Percentiles rank a stretch among this genome's conserved stretches.
Conservation (phyloP, 2,113 vertebrate genomes). For the Psammodynastes pulverulentus region DNA sequence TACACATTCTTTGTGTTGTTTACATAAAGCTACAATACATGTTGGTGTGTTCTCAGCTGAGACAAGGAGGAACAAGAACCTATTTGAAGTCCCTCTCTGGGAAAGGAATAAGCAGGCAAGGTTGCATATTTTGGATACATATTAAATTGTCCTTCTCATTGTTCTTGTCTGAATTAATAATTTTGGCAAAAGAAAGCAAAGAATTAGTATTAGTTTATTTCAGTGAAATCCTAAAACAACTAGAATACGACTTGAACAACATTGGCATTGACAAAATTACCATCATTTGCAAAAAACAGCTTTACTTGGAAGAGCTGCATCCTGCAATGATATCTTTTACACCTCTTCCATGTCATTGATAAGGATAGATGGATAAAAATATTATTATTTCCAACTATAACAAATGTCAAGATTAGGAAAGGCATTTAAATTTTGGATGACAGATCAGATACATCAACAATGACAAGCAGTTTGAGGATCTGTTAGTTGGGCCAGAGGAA, state of each 20-base stretch:
- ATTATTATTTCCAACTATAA: not conserved
- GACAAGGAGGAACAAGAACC: not conserved
- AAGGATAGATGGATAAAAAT: not conserved
- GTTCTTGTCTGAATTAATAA: not conserved
- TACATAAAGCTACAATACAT: not conserved
- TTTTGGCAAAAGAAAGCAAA: not conserved
- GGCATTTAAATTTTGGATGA: not conserved
- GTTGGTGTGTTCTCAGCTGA: not conserved
- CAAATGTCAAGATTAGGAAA: not conserved
- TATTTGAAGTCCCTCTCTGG: not conserved
- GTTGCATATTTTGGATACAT: not conserved
- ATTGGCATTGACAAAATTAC: not conserved
- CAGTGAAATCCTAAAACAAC: not conserved
- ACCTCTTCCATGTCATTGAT: not conserved
- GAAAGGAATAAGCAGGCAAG: not conserved
- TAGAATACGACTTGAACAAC: not conserved
- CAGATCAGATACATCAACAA: not conserved
- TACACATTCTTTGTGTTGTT: not conserved
- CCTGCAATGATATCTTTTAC: not conserved
- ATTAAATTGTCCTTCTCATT: not conserved
- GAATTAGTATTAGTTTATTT: not conserved
- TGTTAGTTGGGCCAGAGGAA: not conserved
- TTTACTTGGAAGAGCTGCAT: not conserved
- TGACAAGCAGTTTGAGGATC: not conserved
- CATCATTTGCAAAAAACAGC: not conserved